Evolutionary conservation across 2,888 invertebrate genomes (phyloP), one percentile per base, ranked within the genome.

Genomic region (Amphipyra berbera): DNA sequence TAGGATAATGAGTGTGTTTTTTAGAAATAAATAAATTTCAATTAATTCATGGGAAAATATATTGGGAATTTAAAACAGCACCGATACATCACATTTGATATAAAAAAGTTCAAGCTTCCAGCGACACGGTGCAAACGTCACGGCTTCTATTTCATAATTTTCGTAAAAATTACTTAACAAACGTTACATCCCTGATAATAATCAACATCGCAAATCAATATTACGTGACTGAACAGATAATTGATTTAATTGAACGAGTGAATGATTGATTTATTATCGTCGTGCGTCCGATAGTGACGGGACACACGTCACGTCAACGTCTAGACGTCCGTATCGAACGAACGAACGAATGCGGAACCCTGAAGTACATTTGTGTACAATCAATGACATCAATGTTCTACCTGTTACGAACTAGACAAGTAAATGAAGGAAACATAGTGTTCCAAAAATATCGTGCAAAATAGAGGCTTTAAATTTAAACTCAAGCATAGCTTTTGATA

Each of bases 241-340:
- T 77, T 77, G 66, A 79, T 75, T 77, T 79, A 79, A 79, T 79
- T 75, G 64, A 61, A 61, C 45, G 55, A 58, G 40, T 77, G 64
- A 73, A 55, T 63, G 79, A 77, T 66, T 73, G 79, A 79, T 77
- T 79, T 75, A 78, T 79, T 75, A 64, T 59, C 54, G 55, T 66
- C 58, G 57, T 67, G 67, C 61, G 73, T 65, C 61, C 60, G 63
- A 77, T 73, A 79, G 58, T 65, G 66, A 64, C 60, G 66, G 58
- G 71, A 67, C 76, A 67, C 76, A 73, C 78, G 67, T 73, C 73
- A 64, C 68, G 69, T 79, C 77, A 70, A 68, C 61, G 64, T 65
- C 59, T 58, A 72, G 60, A 66, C 58, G 61, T 67, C 53, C 69
- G 37, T 73, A 68, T 77, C 68, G 42, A 61, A 61, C 12, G 14